Base-by-base conservation (phyloP, 2,888 invertebrate genomes). In the Ophion slaviceki region DNA sequence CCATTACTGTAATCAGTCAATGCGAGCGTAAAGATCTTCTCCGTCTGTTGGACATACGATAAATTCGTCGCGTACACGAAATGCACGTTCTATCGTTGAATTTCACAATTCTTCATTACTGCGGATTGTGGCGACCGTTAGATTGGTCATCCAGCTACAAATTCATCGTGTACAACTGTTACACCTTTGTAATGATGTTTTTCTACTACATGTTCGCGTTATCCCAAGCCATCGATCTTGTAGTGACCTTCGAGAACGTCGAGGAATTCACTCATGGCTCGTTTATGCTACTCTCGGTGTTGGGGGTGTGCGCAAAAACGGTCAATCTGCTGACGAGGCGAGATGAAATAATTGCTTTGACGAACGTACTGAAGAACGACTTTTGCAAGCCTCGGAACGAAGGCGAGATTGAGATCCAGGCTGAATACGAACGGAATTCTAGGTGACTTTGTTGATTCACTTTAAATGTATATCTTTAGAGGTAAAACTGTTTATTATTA, bases 211-310 rank as follows among this genome's bases (percentile, higher is more conserved):
- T 57, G 7, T 80, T 83, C 36, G 36, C 82, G 2, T 0, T 87
- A 2, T 84, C 84, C 1, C 83, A 89, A 83, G 45, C 88, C 7
- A 2, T 90, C 7, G 88, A 89, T 32, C 47, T 89, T 3, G 32
- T 88, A 7, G 47, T 76, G 75, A 79, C 71, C 8, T 86, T 79
- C 1, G 82, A 85, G 0, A 86, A 70, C 24, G 47, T 81, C 2
- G 82, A 87, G 2, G 88, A 90, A 2, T 86, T 90, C 24, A 82
- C 87, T 0, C 88, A 89, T 10, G 88, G 87, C 67, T 78, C 87
- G 2, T 90, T 87, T 32, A 71, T 90, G 53, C 61, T 90, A 2
- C 24, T 90, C 1, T 74, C 87, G 4, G 84, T 88, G 72, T 6
- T 88, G 0, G 61, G 85, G 1, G 78, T 61, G 2, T 86, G 85